These are phyloP conservation scores for Echeneis naucrates DNA, from an alignment of 2,797 vertebrate genomes.

Conservation along the genomic window DNA sequence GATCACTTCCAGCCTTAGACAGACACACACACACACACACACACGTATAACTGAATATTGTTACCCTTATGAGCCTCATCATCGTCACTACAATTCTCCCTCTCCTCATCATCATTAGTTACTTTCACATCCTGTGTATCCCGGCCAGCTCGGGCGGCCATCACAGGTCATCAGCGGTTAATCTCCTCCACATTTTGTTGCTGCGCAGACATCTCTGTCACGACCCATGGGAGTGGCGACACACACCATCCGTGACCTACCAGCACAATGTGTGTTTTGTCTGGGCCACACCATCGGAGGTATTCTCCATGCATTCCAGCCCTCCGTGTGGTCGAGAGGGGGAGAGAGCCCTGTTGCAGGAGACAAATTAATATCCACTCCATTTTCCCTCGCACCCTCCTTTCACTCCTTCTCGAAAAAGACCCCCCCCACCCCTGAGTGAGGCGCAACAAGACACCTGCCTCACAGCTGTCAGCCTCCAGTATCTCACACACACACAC, in stretches of 20 bases:
- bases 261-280: slow-evolving; percentile 86
- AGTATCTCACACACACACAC: slow-evolving; percentile 5
- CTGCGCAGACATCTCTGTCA: slow-evolving; percentile 81
- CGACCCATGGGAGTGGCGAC: slow-evolving; percentile 77
- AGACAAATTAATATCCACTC: slow-evolving; percentile 84
- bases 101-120: slow-evolving; percentile 75
- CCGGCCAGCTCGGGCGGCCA: slow-evolving; percentile 57
- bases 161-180: slow-evolving; percentile 76
- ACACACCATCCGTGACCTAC: slow-evolving; percentile 81
- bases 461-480: slow-evolving; percentile 72
- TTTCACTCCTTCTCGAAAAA: slow-evolving; percentile 8
- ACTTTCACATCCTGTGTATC: slow-evolving; percentile 70
- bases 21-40: slow-evolving; percentile 50
- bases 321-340: slow-evolving; percentile 76
- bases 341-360: slow-evolving; percentile 55
- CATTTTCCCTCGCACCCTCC: slow-evolving; percentile 50
- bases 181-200: slow-evolving; percentile 78
- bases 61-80: slow-evolving; percentile 59
- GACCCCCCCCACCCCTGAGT: slow-evolving; percentile 8
- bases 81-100: slow-evolving; percentile 53
- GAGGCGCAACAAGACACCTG: slow-evolving; percentile 75
- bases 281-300: slow-evolving; percentile 76
- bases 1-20: slow-evolving; percentile 75
- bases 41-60: slow-evolving; percentile 33
- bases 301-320: slow-evolving; percentile 84